These are phyloP conservation scores for Eremophila alpestris DNA, from an alignment of 2,797 vertebrate genomes.

Conservation along the genomic window DNA sequence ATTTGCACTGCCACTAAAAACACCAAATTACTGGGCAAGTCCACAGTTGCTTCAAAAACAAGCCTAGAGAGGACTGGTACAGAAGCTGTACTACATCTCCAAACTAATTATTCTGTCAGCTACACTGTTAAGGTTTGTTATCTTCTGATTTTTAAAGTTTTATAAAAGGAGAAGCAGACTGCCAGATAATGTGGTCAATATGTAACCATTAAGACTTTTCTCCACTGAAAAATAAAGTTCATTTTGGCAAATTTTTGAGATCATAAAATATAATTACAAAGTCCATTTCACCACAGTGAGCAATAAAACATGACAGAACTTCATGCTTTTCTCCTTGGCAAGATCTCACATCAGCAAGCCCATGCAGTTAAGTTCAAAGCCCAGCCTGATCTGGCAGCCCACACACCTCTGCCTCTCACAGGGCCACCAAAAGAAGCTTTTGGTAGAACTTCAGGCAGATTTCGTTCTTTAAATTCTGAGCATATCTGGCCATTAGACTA, in stretches of 20 bases:
- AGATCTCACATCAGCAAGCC: rapidly evolving
- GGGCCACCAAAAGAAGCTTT: not conserved
- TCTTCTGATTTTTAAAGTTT: not conserved
- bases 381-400: not conserved
- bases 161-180: not conserved
- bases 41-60: not conserved
- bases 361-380: not conserved
- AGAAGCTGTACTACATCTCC: not conserved
- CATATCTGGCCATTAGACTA: not conserved
- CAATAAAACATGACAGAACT: not conserved
- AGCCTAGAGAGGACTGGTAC: not conserved
- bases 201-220: not conserved
- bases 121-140: not conserved
- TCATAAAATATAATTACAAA: not conserved
- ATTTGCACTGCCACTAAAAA: not conserved
- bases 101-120: not conserved
- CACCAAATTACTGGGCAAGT: not conserved
- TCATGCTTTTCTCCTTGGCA: not conserved
- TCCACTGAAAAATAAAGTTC: not conserved
- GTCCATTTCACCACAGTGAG: not conserved
- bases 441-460: not conserved
- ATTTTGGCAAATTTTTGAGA: not conserved
- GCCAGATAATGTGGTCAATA: not conserved
- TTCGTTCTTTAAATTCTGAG: not conserved
- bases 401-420: not conserved